Conservation (phyloP, 2,888 invertebrate species). For the Drosophila fulvimacula region DNA sequence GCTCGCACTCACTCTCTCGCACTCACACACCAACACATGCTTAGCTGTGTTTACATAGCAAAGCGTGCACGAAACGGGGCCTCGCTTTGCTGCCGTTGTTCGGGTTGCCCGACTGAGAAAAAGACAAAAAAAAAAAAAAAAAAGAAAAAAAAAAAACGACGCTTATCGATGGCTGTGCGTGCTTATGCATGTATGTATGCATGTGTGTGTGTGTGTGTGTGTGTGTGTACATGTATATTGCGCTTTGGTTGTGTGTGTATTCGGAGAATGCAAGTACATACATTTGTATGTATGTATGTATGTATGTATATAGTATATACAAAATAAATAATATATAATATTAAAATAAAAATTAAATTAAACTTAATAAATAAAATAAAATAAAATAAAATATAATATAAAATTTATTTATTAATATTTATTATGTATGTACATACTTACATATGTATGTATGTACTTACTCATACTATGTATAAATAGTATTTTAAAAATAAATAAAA, state of each 20-base stretch:
- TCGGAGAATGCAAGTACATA: conserved; percentile 1
- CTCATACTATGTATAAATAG: too few relatives aligned
- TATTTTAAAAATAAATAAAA: too few relatives aligned
- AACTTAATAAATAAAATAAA: too few relatives aligned
- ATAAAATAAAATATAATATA: too few relatives aligned
- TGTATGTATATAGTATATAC: not conserved
- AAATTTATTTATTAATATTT: too few relatives aligned
- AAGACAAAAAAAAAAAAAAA: conserved; percentile 4
- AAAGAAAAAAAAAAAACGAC: conserved; percentile 31
- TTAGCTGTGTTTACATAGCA: conserved; percentile 74
- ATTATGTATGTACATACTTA: too few relatives aligned
- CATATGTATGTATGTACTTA: too few relatives aligned
- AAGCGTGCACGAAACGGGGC: conserved; percentile 72
- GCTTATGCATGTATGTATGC: conserved; percentile 13
- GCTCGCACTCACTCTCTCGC: conserved; percentile 4
- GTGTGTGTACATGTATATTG: not conserved
- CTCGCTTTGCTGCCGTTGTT: conserved; percentile 45
- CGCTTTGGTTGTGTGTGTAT: not conserved
- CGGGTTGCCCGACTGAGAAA: conserved; percentile 43
- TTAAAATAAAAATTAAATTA: too few relatives aligned
- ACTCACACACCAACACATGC: conserved; percentile 34
- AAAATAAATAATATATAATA: conserved; percentile 2
- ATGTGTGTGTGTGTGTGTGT: conserved; percentile 9
- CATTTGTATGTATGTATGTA: not conserved
- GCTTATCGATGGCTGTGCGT: conserved; percentile 66